Conservation (phyloP, 2,797 vertebrate species). For the Tarsius wallacei region DNA sequence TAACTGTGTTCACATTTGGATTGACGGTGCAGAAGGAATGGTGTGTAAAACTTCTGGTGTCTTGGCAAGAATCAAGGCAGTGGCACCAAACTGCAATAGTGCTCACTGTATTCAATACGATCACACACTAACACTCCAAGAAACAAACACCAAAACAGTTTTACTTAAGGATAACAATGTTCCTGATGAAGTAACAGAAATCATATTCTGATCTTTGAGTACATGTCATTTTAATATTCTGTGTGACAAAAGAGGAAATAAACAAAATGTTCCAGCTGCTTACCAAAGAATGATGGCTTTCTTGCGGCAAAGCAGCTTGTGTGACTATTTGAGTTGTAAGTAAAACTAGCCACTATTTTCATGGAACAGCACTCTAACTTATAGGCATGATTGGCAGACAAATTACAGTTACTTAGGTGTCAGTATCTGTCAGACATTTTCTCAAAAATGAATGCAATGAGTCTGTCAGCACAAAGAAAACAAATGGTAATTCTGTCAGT, state of each 20-base stretch:
- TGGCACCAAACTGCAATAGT: too few species aligned
- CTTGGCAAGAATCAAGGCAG: background rate
- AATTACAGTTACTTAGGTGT: background rate
- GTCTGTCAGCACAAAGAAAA: background rate
- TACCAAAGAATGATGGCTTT: background rate
- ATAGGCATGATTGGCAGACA: background rate
- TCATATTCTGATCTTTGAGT: background rate
- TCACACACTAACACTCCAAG: background rate
- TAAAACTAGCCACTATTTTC: background rate
- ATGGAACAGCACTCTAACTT: background rate
- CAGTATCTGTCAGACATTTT: background rate
- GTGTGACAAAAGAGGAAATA: background rate
- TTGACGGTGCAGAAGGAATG: background rate
- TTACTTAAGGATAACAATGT: background rate
- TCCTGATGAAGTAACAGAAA: background rate
- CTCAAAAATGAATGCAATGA: background rate
- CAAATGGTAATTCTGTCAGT: background rate
- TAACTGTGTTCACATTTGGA: background rate
- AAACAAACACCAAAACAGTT: background rate
- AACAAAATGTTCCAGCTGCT: background rate
- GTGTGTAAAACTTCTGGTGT: background rate
- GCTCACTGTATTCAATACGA: background rate
- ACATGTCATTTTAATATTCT: background rate
- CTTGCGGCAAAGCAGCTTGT: background rate
- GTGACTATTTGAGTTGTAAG: background rate